Evolutionary conservation across 92 coral and sea anemone species (phyloP).

Genomic region (Hydrozoanthus gracilis): DNA sequence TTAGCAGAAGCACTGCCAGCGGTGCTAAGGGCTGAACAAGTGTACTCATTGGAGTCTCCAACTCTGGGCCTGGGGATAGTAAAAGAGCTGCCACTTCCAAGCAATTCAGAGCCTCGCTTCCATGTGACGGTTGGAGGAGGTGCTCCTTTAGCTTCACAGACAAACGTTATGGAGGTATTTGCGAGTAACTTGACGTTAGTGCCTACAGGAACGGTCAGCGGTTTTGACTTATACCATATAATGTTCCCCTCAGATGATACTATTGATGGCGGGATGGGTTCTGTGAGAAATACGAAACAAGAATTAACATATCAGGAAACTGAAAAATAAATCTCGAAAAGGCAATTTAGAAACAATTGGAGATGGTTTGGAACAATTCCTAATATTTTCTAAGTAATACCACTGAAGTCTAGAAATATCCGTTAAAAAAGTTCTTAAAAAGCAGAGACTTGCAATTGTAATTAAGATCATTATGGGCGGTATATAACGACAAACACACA

Average conservation of each 20-base stretch:
- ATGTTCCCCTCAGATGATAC: conserved; percentile 42
- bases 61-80: conserved; percentile 55
- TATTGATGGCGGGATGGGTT: conserved; percentile 64
- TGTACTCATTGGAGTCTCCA: conserved; percentile 67
- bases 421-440: no score
- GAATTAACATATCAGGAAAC: background rate
- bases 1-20: conserved; percentile 69
- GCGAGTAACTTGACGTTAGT: conserved; percentile 64
- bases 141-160: conserved; percentile 71
- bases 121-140: conserved; percentile 74
- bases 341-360: no score
- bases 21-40: conserved; percentile 71
- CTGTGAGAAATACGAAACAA: conserved; percentile 27
- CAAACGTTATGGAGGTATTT: conserved; percentile 68
- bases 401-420: no score
- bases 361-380: no score
- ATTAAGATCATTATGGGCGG: no score
- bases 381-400: no score
- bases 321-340: background rate
- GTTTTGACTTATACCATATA: conserved; percentile 47
- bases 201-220: conserved; percentile 66
- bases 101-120: conserved; percentile 60
- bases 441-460: no score
- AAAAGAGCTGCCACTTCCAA: conserved; percentile 51
- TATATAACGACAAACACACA: no score